Evolutionary conservation across 2,888 invertebrate species (phyloP).

Genomic region (Tenthredo distinguenda): DNA sequence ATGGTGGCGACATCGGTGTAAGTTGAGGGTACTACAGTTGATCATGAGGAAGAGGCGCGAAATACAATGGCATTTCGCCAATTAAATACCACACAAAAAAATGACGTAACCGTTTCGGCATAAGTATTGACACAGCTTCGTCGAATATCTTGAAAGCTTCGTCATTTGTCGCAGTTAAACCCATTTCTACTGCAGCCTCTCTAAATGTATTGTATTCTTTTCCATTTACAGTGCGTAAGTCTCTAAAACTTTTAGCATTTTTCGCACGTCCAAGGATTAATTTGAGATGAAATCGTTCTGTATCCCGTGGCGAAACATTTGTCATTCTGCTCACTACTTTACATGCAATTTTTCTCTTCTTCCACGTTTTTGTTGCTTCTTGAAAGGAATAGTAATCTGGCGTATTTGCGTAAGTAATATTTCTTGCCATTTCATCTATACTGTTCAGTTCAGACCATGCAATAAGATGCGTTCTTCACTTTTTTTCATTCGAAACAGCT

Average conservation of each 20-base stretch:
- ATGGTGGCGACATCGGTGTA: no score
- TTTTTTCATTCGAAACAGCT: conserved; percentile 19
- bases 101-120: conserved; percentile 61
- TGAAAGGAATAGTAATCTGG: conserved; percentile 57
- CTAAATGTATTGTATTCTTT: conserved; percentile 56
- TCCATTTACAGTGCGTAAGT: conserved; percentile 59
- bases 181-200: conserved; percentile 57
- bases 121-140: conserved; percentile 61
- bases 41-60: no score
- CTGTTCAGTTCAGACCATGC: conserved; percentile 63
- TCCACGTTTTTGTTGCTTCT: neutral
- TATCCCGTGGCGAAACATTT: conserved; percentile 7
- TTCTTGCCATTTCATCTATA: neutral
- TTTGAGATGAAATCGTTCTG: conserved; percentile 54
- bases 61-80: conserved; percentile 24
- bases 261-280: conserved; percentile 55
- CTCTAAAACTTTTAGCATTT: conserved; percentile 56
- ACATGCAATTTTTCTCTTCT: neutral
- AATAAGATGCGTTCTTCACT: conserved; percentile 59
- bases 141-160: conserved; percentile 61
- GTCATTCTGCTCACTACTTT: conserved; percentile 9
- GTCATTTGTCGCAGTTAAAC: conserved; percentile 64
- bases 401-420: conserved; percentile 58
- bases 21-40: no score
- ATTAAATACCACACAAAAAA: conserved; percentile 55